Evolutionary conservation across 1,140 invertebrate genomes (phyloP).

Genomic region (Drosophila asahinai): DNA sequence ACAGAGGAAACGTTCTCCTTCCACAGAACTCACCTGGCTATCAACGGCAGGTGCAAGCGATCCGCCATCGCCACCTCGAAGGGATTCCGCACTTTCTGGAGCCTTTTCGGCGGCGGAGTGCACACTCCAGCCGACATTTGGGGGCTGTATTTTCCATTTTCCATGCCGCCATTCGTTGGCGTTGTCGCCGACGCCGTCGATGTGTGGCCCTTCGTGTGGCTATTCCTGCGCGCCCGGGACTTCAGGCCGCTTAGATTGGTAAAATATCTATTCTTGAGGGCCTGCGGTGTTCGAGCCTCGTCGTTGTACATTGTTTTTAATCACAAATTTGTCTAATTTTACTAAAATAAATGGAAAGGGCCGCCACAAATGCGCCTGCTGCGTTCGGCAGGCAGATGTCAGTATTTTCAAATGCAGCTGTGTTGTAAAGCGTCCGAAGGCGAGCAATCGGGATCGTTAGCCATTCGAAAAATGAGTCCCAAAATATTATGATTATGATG

Average conservation of each 20-base stretch:
- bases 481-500: background rate
- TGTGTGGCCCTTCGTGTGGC: conserved; percentile 23
- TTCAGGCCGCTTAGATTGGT: conserved; percentile 56
- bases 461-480: background rate
- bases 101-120: conserved; percentile 78
- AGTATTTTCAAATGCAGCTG: conserved; percentile 53
- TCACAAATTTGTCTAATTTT: conserved; percentile 21
- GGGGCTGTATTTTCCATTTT: conserved; percentile 57
- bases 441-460: conserved; percentile 4
- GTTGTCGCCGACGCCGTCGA: conserved; percentile 40
- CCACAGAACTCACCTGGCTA: conserved; percentile 71
- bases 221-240: conserved; percentile 36
- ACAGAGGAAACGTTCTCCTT: background rate
- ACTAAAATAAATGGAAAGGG: conserved; percentile 10
- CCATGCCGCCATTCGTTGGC: conserved; percentile 73
- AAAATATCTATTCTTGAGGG: conserved; percentile 57
- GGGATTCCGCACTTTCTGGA: conserved; percentile 79
- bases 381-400: conserved; percentile 34
- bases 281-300: conserved; percentile 69
- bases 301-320: conserved; percentile 59
- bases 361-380: conserved; percentile 16
- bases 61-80: conserved; percentile 76
- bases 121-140: conserved; percentile 54
- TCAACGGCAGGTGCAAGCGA: conserved; percentile 79
- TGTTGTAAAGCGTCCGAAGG: conserved; percentile 1